Conservation (phyloP, 2,888 invertebrate species). For the Eueremaeus valkanovi region DNA sequence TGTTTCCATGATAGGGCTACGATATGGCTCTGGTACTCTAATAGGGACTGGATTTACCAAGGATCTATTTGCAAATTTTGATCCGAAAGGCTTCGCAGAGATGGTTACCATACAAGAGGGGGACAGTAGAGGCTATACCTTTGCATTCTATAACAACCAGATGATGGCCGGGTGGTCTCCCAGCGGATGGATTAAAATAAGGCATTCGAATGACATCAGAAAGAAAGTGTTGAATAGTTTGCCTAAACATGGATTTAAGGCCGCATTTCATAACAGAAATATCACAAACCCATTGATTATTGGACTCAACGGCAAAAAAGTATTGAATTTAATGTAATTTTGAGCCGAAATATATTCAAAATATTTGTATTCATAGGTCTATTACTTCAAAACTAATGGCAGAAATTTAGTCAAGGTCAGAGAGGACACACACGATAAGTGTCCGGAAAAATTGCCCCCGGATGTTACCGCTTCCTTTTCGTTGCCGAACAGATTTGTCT, state of each 20-base stretch:
- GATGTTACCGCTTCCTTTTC: background rate
- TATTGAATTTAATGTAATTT: background rate
- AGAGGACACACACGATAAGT: background rate
- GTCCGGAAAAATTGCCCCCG: background rate
- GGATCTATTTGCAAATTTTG: background rate
- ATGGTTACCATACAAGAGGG: constrained; percentile 8
- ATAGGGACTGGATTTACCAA: background rate
- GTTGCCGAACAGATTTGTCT: background rate
- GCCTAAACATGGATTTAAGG: background rate
- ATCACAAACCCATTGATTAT: background rate
- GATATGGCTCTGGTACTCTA: background rate
- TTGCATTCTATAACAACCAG: background rate
- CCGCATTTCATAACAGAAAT: constrained; percentile 4
- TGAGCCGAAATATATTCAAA: too few species aligned
- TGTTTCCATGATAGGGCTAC: too few species aligned
- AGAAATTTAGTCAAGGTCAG: background rate
- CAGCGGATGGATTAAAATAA: background rate
- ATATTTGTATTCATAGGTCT: constrained; percentile 1
- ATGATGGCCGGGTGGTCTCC: background rate
- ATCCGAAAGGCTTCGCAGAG: background rate
- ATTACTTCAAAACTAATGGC: background rate
- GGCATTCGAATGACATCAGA: background rate
- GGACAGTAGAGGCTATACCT: background rate
- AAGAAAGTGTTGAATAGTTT: background rate
- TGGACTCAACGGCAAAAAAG: background rate